Base-by-base conservation (phyloP, 92 coral and sea anemone species). In the Micromussa lordhowensis region DNA sequence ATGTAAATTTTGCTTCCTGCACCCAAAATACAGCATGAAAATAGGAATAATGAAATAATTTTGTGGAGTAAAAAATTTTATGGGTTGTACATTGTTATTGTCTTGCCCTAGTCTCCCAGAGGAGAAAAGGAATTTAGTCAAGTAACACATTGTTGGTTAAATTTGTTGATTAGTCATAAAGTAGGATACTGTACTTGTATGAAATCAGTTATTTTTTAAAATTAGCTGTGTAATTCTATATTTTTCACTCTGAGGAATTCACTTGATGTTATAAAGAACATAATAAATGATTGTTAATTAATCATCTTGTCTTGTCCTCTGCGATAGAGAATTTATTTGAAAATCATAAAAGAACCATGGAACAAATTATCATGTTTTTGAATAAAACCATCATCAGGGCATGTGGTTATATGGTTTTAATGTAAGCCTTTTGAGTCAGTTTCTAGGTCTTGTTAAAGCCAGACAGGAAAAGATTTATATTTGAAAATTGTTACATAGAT, bases 231-330 rank as follows among this genome's bases (percentile, higher is more conserved):
- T 36, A 26, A 64, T 35, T 31, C 36, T 81, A 64, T 81, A 64
- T 81, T 81, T 63, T 81, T 81, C 85, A 81, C 85, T 15, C 36
- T 61, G 28, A 64, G 74, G 59, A 81, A 79, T 22, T 81, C 29
- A 63, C 85, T 32, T 28, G 9, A 17, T 79, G 53, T 18, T 34
- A 68, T 35, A 35, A 63, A 32, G n/a, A 81, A 64, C 14, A 36
- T 3, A 81, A 63, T 81, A 81, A 81, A 40, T 66, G 74, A 35
- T 63, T 81, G 34, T 40, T 35, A n/a, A 36, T 63, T 81, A 58
- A 54, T 17, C 63, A 51, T 54, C 7, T 32, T 5, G 76, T 31
- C 26, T 32, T 28, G 75, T 70, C 19, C 32, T 34, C 26, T 57
- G 70, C 34, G 40, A 30, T 16, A 31, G 5, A 63, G 22, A 4